Evolutionary conservation across 2,113 vertebrate species (phyloP), one percentile per base, ranked within the genome.

Genomic region (Oxygymnocypris stewartii): DNA sequence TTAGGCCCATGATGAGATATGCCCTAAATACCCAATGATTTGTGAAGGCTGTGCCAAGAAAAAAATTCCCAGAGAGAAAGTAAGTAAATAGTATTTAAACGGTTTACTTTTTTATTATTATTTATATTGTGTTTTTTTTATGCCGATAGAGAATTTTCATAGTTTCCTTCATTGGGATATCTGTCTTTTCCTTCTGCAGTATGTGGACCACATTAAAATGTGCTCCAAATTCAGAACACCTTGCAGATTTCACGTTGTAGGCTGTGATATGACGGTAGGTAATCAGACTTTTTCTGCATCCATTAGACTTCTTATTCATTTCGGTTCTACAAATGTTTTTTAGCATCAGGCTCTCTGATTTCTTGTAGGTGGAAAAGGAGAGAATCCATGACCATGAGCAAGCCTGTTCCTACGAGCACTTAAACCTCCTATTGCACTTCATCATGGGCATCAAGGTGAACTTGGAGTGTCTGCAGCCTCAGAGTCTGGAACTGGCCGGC

Each of bases 41-140:
- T 99, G 98, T 9, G 96, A 98, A 35, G 96, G 96, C 83, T 99
- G 98, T 31, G 96, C 97, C 42, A 96, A 96, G 93, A 97, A 96
- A 93, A 98, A 96, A 92, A 96, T 98, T 85, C 94, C 96, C 6
- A 95, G 97, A 89, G 97, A 99, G 89, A 97, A 97, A 94, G 98
- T 98, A 89, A 88, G 79, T 83, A 63, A 71, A 44, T 40, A 1
- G 63, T 0, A 23, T 85, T 10, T 67, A 37, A 3, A 9, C 28
- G 65, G 4, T 81, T 85, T 8, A 40, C 4, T 5, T 54, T 8
- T 59, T 23, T 1, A 3, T 8, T 59, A 10, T 2, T 61, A 10
- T n/a, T 61, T 61, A n/a, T 10, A 9, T 59, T 23, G 4, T 18
- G 1, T 54, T 16, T 16, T 54, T 54, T 51, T 54, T 14, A 49